Evolutionary conservation across 2,888 invertebrate genomes (phyloP).

Genomic region (Hypena proboscidalis): DNA sequence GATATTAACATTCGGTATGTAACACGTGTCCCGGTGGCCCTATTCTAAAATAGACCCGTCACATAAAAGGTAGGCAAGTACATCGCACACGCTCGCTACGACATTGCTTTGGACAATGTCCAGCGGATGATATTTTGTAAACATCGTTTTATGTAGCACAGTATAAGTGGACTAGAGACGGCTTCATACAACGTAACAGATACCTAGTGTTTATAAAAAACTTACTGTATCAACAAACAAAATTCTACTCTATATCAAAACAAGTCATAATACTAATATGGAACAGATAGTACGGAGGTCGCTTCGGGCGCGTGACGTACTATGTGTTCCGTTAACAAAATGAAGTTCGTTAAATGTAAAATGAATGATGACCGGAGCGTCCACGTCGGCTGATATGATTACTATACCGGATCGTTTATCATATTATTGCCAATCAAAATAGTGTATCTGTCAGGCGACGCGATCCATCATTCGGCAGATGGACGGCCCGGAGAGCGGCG

Average conservation of each 20-base stretch:
- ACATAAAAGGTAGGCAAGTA: constrained; percentile 71
- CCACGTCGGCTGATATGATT: constrained; percentile 75
- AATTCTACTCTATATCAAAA: constrained; percentile 55
- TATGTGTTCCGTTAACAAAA: constrained; percentile 61
- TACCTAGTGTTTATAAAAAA: constrained; percentile 41
- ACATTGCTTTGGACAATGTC: constrained; percentile 79
- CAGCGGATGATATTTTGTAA: constrained; percentile 75
- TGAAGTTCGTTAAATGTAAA: constrained; percentile 65
- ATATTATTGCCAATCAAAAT: constrained; percentile 85
- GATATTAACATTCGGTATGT: constrained; percentile 59
- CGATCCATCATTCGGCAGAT: constrained; percentile 75
- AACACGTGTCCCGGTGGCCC: constrained; percentile 67
- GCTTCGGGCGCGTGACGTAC: constrained; percentile 35
- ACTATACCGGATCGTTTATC: constrained; percentile 79
- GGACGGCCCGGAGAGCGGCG: constrained; percentile 55
- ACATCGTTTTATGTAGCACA: constrained; percentile 74
- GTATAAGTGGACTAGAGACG: constrained; percentile 63
- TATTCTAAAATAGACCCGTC: constrained; percentile 75
- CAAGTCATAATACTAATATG: constrained; percentile 47
- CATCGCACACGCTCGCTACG: constrained; percentile 63
- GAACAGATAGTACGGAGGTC: constrained; percentile 39
- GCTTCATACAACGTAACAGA: constrained; percentile 58
- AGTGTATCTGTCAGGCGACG: constrained; percentile 82
- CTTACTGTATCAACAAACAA: constrained; percentile 47
- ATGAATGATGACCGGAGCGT: constrained; percentile 75